Conservation (phyloP, 2,888 invertebrate species). For the Drosophila putrida region DNA sequence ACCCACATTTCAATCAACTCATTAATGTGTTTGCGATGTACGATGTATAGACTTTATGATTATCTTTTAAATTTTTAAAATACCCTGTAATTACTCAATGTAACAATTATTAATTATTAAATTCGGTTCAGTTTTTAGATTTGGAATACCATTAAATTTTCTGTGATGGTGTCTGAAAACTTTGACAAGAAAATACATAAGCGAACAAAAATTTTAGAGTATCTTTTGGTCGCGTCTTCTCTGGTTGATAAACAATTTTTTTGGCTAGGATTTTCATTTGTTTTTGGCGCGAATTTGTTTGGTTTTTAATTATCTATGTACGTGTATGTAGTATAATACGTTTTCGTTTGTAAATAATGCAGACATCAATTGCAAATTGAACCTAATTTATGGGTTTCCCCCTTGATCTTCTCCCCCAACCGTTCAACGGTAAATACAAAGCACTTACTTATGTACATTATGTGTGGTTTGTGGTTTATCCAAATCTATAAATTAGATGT, state of each 20-base stretch:
- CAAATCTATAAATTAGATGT: slow-evolving; percentile 36
- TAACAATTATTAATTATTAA: not conserved
- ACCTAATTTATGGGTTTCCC: slow-evolving; percentile 57
- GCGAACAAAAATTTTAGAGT: not conserved
- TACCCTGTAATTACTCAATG: not conserved
- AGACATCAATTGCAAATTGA: slow-evolving; percentile 67
- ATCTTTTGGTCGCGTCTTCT: not conserved
- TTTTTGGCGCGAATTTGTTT: slow-evolving; percentile 58
- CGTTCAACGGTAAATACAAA: slow-evolving; percentile 10
- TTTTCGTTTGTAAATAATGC: slow-evolving; percentile 59
- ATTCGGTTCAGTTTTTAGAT: not conserved
- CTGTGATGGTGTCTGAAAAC: not conserved
- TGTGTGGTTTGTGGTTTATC: slow-evolving; percentile 16
- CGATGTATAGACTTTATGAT: slow-evolving; percentile 13
- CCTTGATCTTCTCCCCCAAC: not conserved
- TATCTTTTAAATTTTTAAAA: not conserved
- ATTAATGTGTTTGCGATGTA: slow-evolving; percentile 46
- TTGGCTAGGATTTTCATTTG: slow-evolving; percentile 43
- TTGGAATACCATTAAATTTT: not conserved
- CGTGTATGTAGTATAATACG: slow-evolving; percentile 38
- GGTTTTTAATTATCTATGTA: slow-evolving; percentile 57
- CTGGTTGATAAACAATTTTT: slow-evolving; percentile 17
- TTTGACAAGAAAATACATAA: not conserved
- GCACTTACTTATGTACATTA: slow-evolving; percentile 30
- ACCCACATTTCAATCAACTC: slow-evolving; percentile 29